Percentiles rank a stretch among this genome's conserved stretches.
These are phyloP conservation scores for Dugesia japonica DNA, from an alignment of 2,888 invertebrate genomes.

Conservation along the genomic window DNA sequence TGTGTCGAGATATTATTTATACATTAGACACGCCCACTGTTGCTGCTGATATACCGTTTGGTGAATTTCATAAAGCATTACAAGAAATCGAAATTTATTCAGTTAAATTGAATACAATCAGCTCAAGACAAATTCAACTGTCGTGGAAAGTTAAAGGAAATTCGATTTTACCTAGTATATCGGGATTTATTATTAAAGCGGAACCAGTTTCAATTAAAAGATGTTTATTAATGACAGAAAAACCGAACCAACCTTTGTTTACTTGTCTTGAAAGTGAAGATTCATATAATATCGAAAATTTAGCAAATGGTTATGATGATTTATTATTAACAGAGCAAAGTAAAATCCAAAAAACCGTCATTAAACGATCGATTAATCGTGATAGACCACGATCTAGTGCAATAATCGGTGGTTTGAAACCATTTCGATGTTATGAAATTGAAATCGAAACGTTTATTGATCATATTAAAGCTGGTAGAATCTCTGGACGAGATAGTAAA, in stretches of 20 bases:
- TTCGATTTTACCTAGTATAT: not conserved
- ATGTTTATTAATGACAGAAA: constrained; percentile 7
- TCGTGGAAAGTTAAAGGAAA: constrained; percentile 1
- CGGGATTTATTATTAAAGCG: not conserved
- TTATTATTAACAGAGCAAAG: not conserved
- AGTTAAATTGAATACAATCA: not conserved
- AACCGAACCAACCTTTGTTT: not conserved
- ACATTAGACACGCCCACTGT: not conserved
- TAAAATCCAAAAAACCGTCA: not conserved
- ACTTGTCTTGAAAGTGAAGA: not conserved
- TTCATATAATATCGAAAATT: not conserved
- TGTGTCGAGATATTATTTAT: not conserved
- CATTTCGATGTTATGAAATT: constrained; percentile 20
- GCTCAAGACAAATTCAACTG: not conserved
- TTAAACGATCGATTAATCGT: not conserved
- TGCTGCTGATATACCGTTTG: not conserved
- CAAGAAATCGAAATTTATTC: not conserved
- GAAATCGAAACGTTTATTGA: constrained; percentile 13
- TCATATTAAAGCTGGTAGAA: constrained; percentile 2
- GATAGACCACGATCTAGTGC: not conserved
- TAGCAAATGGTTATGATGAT: not conserved
- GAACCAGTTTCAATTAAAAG: constrained; percentile 12
- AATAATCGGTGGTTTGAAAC: not conserved
- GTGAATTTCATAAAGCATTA: not conserved
- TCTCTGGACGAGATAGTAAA: constrained; percentile 5